Evolutionary conservation across 1,140 invertebrate genomes (phyloP).

Genomic region (Brachionus paranguensis): DNA sequence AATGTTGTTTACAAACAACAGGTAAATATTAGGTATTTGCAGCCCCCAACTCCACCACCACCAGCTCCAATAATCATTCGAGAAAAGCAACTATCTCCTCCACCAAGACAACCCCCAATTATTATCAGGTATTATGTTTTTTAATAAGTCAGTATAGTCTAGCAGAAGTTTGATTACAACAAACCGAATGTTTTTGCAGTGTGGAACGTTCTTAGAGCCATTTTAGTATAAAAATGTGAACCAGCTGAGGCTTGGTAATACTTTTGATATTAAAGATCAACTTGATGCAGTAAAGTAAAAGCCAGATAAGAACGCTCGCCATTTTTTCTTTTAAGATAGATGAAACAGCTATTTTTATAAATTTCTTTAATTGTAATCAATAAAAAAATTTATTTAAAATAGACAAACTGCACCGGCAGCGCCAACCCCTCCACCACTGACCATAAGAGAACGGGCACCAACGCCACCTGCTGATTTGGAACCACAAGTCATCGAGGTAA

Average conservation of each 20-base stretch:
- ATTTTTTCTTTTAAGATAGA: neutral
- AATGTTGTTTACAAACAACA: conserved; percentile 39
- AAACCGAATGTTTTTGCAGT: no score
- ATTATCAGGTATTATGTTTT: neutral
- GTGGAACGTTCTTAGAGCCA: no score
- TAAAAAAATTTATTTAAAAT: neutral
- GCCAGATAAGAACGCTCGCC: no score
- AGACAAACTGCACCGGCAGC: conserved; percentile 33
- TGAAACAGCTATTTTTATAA: neutral
- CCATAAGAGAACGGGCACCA: conserved; percentile 28
- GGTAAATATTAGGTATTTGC: conserved; percentile 27
- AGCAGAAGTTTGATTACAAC: no score
- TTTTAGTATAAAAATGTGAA: no score
- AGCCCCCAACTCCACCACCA: conserved; percentile 34
- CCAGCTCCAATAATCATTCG: conserved; percentile 40
- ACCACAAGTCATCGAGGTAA: conserved; percentile 32
- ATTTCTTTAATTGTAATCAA: no score
- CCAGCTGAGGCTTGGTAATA: no score
- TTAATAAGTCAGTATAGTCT: no score
- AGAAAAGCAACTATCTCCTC: conserved; percentile 4
- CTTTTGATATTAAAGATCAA: no score
- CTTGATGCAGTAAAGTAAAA: no score
- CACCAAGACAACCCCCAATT: conserved; percentile 33
- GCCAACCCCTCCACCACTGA: conserved; percentile 18
- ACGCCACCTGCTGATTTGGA: conserved; percentile 22